Conservation (phyloP, 2,888 invertebrate species). For the Andricus curvator region DNA sequence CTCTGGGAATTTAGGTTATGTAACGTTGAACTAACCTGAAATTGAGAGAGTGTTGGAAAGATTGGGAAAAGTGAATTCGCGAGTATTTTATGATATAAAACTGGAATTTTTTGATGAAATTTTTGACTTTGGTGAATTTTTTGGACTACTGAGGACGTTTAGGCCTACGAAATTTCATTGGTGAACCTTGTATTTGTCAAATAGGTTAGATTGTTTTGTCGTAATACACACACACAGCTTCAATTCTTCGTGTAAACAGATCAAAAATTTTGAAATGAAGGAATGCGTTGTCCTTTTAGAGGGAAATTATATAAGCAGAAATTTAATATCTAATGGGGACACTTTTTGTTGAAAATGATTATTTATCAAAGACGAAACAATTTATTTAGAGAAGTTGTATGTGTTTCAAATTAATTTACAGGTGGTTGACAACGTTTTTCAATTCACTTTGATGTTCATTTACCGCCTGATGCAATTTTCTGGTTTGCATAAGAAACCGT, state of each 20-base stretch:
- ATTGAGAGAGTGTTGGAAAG: slow-evolving; percentile 10
- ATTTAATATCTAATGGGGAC: not conserved
- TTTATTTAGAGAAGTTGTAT: too few species aligned
- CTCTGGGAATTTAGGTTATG: slow-evolving; percentile 74
- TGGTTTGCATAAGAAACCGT: too few species aligned
- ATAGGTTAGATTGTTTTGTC: not conserved
- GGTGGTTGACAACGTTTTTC: too few species aligned
- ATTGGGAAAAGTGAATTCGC: not conserved
- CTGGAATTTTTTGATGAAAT: not conserved
- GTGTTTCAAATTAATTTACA: too few species aligned
- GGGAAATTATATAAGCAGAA: not conserved
- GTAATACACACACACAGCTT: not conserved
- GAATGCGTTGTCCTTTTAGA: not conserved
- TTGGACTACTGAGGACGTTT: not conserved
- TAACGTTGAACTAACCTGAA: slow-evolving; percentile 65
- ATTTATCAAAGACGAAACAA: not conserved
- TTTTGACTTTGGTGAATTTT: not conserved
- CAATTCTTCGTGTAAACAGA: not conserved
- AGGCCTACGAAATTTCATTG: not conserved
- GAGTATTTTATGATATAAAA: not conserved
- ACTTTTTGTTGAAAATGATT: not conserved
- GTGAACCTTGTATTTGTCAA: not conserved
- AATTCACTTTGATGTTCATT: too few species aligned
- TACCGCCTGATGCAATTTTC: too few species aligned
- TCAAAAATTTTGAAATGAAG: not conserved